phyloP scores from a whole-genome alignment of 2,888 invertebrate species.

The Drosophila anomalata region DNA sequence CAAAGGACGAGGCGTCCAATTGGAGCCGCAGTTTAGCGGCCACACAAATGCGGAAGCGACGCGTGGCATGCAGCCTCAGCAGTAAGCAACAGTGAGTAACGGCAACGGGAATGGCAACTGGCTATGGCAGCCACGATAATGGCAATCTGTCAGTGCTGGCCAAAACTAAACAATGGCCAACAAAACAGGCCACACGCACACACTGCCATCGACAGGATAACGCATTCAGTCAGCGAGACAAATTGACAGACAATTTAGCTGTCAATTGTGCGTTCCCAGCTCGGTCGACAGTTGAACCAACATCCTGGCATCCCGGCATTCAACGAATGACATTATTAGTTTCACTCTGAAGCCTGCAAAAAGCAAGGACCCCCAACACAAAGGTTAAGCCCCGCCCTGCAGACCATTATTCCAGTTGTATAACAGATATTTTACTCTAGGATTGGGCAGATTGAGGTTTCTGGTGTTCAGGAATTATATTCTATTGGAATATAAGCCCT shows the following conservation, averaged over 20 bases:
- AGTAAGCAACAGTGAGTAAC: conserved; percentile 53
- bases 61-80: conserved; percentile 40
- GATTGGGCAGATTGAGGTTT: background rate
- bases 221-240: conserved; percentile 70
- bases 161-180: conserved; percentile 52
- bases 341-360: conserved; percentile 13
- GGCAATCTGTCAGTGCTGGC: conserved; percentile 61
- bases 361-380: conserved; percentile 7
- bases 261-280: conserved; percentile 68
- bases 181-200: conserved; percentile 22
- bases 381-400: conserved; percentile 11
- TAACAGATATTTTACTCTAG: conserved; percentile 1
- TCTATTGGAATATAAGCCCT: conserved; percentile 2
- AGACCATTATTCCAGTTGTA: conserved; percentile 4
- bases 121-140: conserved; percentile 30
- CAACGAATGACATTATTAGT: conserved; percentile 45
- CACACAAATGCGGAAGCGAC: conserved; percentile 45
- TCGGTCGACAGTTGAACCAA: conserved; percentile 43
- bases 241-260: conserved; percentile 79
- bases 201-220: conserved; percentile 35
- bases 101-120: conserved; percentile 11
- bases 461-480: background rate
- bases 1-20: conserved; percentile 42
- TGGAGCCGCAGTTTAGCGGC: conserved; percentile 61
- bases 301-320: conserved; percentile 28